Evolutionary conservation across 92 coral and sea anemone species (phyloP).

Genomic region (Diadumene lineata): DNA sequence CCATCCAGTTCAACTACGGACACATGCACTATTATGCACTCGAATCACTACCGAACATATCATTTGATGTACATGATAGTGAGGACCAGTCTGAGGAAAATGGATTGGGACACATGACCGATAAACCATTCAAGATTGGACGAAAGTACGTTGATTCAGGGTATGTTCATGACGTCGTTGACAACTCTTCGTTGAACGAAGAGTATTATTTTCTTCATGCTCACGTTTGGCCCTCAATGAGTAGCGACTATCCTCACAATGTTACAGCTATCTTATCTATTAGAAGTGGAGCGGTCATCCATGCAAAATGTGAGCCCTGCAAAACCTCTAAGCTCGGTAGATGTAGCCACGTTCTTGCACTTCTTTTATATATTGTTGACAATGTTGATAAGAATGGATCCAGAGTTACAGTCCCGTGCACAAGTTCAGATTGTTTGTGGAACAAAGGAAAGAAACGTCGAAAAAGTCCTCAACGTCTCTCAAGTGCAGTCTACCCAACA

Average conservation of each 20-base stretch:
- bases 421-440: constrained; percentile 57
- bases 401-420: constrained; percentile 29
- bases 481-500: constrained; percentile 44
- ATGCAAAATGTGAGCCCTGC: constrained; percentile 59
- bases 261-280: constrained; percentile 40
- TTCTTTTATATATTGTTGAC: constrained; percentile 38
- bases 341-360: constrained; percentile 67
- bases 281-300: constrained; percentile 51
- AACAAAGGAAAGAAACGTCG: constrained; percentile 51
- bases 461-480: constrained; percentile 43
- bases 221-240: constrained; percentile 73
- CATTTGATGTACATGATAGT: background rate
- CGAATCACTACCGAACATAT: constrained; percentile 6
- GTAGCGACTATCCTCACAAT: constrained; percentile 50
- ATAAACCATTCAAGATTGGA: constrained; percentile 50
- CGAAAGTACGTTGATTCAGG: constrained; percentile 60
- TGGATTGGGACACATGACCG: constrained; percentile 66
- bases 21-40: constrained; percentile 52
- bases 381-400: constrained; percentile 38
- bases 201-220: constrained; percentile 52
- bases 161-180: constrained; percentile 51
- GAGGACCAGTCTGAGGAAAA: constrained; percentile 11
- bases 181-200: constrained; percentile 29
- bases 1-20: constrained; percentile 60
- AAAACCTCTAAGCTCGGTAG: constrained; percentile 44